A percentile compares a stretch with the other conserved stretches of the same genome.
These are phyloP conservation scores for Musca domestica DNA, from an alignment of 1,140 invertebrate species.

Conservation along the genomic window DNA sequence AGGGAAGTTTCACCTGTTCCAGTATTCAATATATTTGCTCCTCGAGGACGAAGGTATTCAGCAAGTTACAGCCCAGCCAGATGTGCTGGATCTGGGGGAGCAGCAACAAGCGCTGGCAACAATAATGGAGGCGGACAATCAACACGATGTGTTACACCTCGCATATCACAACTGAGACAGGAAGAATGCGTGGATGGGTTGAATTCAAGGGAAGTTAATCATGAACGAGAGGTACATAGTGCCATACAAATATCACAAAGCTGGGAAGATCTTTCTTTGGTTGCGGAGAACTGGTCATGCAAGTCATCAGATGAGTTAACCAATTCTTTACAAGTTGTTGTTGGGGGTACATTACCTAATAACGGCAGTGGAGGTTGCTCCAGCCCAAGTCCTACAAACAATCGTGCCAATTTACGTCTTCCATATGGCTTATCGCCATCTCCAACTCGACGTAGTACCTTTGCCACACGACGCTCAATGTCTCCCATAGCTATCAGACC, in stretches of 20 bases:
- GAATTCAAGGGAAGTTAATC: slow-evolving; percentile 79
- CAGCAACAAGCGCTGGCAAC: background rate
- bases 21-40: slow-evolving; percentile 62
- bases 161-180: slow-evolving; percentile 81
- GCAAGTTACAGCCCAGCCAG: slow-evolving; percentile 72
- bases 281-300: slow-evolving; percentile 61
- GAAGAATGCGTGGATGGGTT: slow-evolving; percentile 83
- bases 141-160: slow-evolving; percentile 66
- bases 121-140: slow-evolving; percentile 2
- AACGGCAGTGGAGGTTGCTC: slow-evolving; percentile 38
- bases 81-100: background rate
- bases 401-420: slow-evolving; percentile 52
- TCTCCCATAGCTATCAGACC: slow-evolving; percentile 80
- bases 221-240: slow-evolving; percentile 82
- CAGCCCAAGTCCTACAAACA: slow-evolving; percentile 48
- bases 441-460: slow-evolving; percentile 71
- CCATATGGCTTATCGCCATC: slow-evolving; percentile 70
- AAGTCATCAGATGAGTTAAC: slow-evolving; percentile 60
- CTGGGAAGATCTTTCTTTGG: slow-evolving; percentile 81
- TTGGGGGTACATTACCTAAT: slow-evolving; percentile 28
- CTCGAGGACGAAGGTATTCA: slow-evolving; percentile 74
- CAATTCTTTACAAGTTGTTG: slow-evolving; percentile 50
- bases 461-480: slow-evolving; percentile 75
- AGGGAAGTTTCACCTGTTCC: slow-evolving; percentile 51
- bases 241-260: slow-evolving; percentile 89